These are phyloP conservation scores for Melopsittacus undulatus DNA, from an alignment of 2,797 vertebrate species.

Conservation along the genomic window DNA sequence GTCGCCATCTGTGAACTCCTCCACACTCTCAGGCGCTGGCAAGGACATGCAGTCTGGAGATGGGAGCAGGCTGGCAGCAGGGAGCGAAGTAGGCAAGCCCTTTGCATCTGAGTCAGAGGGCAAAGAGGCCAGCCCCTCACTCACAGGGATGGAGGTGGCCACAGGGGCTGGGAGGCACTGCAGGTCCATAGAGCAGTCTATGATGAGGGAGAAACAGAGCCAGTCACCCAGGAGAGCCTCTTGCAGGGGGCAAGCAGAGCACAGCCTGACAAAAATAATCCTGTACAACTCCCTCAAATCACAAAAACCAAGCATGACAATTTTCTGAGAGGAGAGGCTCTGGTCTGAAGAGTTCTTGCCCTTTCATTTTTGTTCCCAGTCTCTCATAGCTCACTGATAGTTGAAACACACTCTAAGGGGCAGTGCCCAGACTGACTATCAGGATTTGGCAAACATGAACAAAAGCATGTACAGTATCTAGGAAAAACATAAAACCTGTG, in stretches of 20 bases:
- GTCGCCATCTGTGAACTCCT: conserved; percentile 84
- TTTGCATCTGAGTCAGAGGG: conserved; percentile 58
- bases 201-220: conserved; percentile 57
- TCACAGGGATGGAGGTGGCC: conserved; percentile 78
- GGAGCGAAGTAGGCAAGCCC: conserved; percentile 73
- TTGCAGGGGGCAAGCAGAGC: not conserved
- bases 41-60: conserved; percentile 77
- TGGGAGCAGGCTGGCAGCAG: conserved; percentile 73
- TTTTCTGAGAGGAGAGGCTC: not conserved
- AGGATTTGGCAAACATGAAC: not conserved
- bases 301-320: not conserved
- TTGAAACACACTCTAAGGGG: not conserved
- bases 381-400: not conserved
- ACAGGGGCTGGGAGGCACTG: conserved; percentile 86
- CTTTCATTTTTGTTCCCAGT: not conserved
- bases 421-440: not conserved
- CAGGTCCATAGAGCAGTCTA: conserved; percentile 82
- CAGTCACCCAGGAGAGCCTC: conserved; percentile 14
- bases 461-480: not conserved
- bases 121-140: conserved; percentile 73
- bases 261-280: not conserved
- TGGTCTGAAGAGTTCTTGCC: not conserved
- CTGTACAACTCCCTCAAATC: not conserved
- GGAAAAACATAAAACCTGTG: not conserved
- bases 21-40: conserved; percentile 77